Conservation (phyloP, 2,113 vertebrate species). For the Apaloderma vittatum region DNA sequence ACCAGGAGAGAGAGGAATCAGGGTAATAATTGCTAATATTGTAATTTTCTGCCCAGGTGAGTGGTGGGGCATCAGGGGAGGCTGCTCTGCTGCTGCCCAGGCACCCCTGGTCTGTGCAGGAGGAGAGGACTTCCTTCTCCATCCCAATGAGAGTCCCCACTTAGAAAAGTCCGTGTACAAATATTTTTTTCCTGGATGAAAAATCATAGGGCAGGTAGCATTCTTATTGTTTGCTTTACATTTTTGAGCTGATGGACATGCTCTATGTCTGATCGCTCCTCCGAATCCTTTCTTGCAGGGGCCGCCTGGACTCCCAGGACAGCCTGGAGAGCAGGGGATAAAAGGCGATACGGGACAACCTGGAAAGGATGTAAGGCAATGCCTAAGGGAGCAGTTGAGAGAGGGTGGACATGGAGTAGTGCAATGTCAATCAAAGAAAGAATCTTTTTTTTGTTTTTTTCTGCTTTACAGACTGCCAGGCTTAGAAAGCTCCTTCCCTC, state of each 20-base stretch:
- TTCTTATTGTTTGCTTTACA: neutral
- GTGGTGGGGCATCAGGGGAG: neutral
- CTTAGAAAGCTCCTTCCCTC: neutral
- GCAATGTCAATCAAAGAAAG: neutral
- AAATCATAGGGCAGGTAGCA: rapidly evolving
- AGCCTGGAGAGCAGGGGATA: constrained; percentile 81
- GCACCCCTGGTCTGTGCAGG: neutral
- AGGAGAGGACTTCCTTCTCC: neutral
- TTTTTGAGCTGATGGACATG: neutral
- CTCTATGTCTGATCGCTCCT: neutral
- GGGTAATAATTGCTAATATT: constrained; percentile 65
- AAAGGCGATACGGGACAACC: constrained; percentile 83
- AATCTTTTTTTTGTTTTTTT: rapidly evolving
- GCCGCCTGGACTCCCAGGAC: constrained; percentile 84
- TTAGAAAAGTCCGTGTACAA: neutral
- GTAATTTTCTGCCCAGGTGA: neutral
- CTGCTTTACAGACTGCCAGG: neutral
- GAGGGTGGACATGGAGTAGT: neutral
- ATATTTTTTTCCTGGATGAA: neutral
- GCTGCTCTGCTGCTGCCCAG: neutral
- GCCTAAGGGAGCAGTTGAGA: neutral
- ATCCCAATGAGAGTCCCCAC: neutral
- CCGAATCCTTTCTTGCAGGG: constrained; percentile 73
- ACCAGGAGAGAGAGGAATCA: constrained; percentile 84
- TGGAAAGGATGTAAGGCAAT: constrained; percentile 73